phyloP scores from a whole-genome alignment of 2,888 invertebrate genomes.

The Eurytoma adleriae region DNA sequence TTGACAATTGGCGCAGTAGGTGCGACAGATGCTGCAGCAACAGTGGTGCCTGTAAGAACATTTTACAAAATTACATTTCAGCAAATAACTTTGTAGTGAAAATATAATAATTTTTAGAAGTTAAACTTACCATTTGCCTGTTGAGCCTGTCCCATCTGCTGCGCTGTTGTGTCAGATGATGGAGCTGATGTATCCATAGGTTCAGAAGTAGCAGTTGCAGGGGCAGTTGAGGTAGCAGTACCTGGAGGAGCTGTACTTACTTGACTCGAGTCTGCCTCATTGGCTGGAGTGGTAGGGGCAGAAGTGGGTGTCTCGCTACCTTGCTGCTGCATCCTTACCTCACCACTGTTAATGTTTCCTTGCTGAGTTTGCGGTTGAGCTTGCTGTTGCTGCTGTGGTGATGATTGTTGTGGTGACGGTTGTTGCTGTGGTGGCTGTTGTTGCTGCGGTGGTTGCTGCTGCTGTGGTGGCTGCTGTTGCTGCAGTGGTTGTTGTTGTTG shows the following conservation, averaged over 20 bases:
- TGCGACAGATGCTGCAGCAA: conserved; percentile 62
- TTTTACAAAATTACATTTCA: neutral
- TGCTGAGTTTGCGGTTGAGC: conserved; percentile 58
- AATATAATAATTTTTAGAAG: neutral
- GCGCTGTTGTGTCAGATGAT: conserved; percentile 52
- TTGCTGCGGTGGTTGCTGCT: conserved; percentile 59
- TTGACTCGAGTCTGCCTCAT: conserved; percentile 68
- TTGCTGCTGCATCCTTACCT: conserved; percentile 57
- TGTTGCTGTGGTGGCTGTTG: conserved; percentile 67
- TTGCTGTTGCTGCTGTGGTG: conserved; percentile 63
- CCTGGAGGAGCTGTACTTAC: conserved; percentile 73
- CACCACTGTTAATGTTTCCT: conserved; percentile 50
- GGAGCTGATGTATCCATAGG: conserved; percentile 63
- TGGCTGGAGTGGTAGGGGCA: conserved; percentile 51
- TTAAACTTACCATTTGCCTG: conserved; percentile 61
- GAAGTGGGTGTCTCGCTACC: conserved; percentile 51
- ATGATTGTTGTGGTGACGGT: conserved; percentile 72
- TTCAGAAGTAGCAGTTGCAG: conserved; percentile 71
- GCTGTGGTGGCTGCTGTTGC: conserved; percentile 69
- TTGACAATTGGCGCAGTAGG: conserved; percentile 65
- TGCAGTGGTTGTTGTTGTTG: conserved; percentile 65
- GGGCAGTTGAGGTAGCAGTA: conserved; percentile 70
- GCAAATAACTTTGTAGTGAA: neutral
- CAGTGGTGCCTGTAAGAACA: conserved; percentile 42
- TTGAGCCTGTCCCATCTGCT: conserved; percentile 64